phyloP scores from a whole-genome alignment of 2,888 invertebrate species.

The Harmothoe impar region DNA sequence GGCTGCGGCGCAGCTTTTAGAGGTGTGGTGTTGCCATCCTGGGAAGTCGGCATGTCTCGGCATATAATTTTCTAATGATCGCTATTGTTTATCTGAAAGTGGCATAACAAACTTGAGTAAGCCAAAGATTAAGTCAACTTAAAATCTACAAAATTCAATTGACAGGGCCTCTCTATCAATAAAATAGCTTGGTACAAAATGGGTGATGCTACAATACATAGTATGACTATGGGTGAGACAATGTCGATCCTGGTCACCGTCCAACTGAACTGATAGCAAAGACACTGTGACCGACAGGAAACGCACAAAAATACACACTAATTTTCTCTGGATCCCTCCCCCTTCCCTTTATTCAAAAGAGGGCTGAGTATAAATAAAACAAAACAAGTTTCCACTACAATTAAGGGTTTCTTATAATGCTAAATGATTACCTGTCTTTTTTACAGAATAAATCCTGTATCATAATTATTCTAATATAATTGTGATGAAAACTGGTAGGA shows the following conservation, averaged over 20 bases:
- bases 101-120: neutral
- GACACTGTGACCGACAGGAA: neutral
- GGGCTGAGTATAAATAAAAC: neutral
- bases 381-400: neutral
- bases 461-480: neutral
- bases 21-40: neutral
- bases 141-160: neutral
- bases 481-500: conserved; percentile 42
- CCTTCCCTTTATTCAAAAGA: conserved; percentile 11
- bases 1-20: conserved; percentile 20
- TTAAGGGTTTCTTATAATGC: neutral
- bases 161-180: neutral
- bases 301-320: conserved; percentile 46
- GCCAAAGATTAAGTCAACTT: conserved; percentile 5
- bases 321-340: neutral
- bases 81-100: conserved; percentile 23
- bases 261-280: neutral
- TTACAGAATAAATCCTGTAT: conserved; percentile 13
- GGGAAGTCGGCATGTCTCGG: conserved; percentile 12
- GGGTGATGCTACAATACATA: neutral
- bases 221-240: neutral
- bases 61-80: neutral
- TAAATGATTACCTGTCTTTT: neutral
- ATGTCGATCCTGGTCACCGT: neutral
- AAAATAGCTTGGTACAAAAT: neutral